Percentiles rank a stretch among this genome's conserved stretches.
Conservation (phyloP, 2,888 invertebrate genomes). For the Saturnia pavonia region DNA sequence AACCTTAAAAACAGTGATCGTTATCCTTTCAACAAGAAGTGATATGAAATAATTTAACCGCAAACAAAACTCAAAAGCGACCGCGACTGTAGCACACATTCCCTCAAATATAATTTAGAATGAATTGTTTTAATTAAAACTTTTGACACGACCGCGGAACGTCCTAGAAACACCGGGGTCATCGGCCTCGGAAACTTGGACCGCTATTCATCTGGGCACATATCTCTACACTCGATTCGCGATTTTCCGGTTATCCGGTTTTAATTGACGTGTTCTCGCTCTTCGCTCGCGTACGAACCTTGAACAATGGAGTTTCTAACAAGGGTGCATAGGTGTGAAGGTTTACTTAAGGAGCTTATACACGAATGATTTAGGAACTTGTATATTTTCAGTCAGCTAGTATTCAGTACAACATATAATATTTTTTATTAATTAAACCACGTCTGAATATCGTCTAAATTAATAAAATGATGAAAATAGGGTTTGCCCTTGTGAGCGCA, state of each 20-base stretch:
- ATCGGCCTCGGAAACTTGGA: background rate
- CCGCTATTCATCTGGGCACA: background rate
- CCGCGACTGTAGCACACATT: background rate
- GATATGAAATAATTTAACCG: background rate
- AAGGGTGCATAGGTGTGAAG: constrained; percentile 23
- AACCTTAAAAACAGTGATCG: background rate
- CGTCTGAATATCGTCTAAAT: no score
- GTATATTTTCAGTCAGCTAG: background rate
- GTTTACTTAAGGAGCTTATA: background rate
- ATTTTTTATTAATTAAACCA: no score
- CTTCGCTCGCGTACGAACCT: constrained; percentile 27
- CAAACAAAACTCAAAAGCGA: background rate
- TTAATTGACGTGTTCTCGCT: constrained; percentile 29
- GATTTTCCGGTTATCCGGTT: constrained; percentile 24
- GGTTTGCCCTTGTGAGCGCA: no score
- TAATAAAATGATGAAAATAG: no score
- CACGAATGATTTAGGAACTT: background rate
- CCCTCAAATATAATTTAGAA: background rate
- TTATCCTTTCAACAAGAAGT: background rate
- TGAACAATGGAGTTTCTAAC: constrained; percentile 27
- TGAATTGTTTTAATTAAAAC: constrained; percentile 24
- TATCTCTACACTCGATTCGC: constrained; percentile 11
- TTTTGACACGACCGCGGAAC: constrained; percentile 21
- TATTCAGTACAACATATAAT: no score
- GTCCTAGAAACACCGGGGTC: background rate